Evolutionary conservation across 2,113 vertebrate species (phyloP).

Genomic region (Atractosteus spatula): DNA sequence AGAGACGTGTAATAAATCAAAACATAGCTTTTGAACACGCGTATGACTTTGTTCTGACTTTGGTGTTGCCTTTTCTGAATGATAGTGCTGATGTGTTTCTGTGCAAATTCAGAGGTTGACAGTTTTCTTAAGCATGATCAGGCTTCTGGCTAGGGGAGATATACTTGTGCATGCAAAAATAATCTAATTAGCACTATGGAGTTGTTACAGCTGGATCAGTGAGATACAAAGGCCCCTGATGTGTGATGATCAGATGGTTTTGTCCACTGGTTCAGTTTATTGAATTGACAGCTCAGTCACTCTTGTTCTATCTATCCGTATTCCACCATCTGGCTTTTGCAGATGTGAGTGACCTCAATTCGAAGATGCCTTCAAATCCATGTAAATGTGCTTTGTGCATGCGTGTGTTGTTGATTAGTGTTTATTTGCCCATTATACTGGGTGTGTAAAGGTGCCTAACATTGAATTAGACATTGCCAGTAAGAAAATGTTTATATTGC

Average conservation of each 20-base stretch:
- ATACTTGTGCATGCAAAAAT: conserved; percentile 29
- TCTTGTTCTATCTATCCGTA: conserved; percentile 19
- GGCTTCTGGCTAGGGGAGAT: conserved; percentile 31
- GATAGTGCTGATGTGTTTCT: conserved; percentile 1
- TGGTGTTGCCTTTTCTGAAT: too few relatives aligned
- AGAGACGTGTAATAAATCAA: too few relatives aligned
- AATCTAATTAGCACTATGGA: conserved; percentile 40
- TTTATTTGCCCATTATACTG: too few relatives aligned
- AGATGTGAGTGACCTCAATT: conserved; percentile 33
- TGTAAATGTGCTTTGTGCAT: too few relatives aligned
- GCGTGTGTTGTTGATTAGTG: too few relatives aligned
- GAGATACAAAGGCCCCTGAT: conserved; percentile 16
- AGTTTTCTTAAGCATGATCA: conserved; percentile 21
- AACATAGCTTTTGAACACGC: too few relatives aligned
- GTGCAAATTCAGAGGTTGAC: conserved; percentile 13
- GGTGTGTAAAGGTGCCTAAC: too few relatives aligned
- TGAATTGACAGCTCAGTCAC: conserved; percentile 30
- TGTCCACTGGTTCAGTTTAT: conserved; percentile 21
- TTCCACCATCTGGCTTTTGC: conserved; percentile 35
- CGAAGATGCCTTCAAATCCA: neutral
- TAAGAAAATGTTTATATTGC: too few relatives aligned
- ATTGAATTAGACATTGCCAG: too few relatives aligned
- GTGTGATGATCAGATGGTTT: conserved; percentile 24
- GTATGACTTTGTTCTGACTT: too few relatives aligned
- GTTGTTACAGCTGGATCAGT: conserved; percentile 32